Conservation (phyloP, 2,113 vertebrate species). For the Ceyx cyanopectus region DNA sequence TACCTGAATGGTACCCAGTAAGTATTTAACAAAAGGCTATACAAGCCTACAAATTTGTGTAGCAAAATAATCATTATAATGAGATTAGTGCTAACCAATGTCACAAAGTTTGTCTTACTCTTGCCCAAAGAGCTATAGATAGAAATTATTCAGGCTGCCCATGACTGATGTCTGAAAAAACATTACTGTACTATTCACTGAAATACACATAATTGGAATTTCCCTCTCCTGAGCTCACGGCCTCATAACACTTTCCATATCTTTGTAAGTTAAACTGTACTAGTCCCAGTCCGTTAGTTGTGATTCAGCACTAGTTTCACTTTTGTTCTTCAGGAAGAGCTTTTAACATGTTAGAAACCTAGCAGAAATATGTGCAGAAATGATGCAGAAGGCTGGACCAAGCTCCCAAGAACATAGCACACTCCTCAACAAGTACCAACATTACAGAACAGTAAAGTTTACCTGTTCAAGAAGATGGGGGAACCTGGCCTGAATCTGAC, state of each 20-base stretch:
- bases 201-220: neutral
- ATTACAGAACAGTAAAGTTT: conserved; percentile 24
- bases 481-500: conserved; percentile 93
- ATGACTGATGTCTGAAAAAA: neutral
- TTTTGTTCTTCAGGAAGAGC: neutral
- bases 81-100: neutral
- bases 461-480: conserved; percentile 98
- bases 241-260: neutral
- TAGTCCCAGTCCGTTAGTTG: neutral
- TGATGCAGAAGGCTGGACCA: neutral
- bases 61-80: neutral
- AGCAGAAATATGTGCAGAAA: neutral
- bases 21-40: neutral
- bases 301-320: neutral
- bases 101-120: neutral
- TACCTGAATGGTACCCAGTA: neutral
- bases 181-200: neutral
- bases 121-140: accelerated
- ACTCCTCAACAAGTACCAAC: neutral
- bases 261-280: neutral
- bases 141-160: neutral
- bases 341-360: neutral
- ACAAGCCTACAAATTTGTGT: neutral
- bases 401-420: neutral
- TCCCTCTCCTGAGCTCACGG: neutral